Percentiles rank a stretch among this genome's conserved stretches.
Evolutionary conservation across 2,888 invertebrate genomes (phyloP).

Genomic region (Digitonthophagus gazella): DNA sequence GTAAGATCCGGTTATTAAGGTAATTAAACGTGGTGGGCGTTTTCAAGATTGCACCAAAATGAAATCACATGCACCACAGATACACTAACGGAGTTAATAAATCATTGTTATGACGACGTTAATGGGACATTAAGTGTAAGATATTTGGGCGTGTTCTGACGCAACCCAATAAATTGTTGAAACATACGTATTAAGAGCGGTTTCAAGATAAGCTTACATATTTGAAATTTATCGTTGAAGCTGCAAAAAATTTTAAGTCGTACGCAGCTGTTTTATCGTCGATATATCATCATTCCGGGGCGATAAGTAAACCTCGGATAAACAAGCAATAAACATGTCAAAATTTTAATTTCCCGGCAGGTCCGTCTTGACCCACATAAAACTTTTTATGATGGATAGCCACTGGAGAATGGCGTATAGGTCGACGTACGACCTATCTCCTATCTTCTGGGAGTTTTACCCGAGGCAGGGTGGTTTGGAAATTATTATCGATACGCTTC

Average conservation of each 20-base stretch:
- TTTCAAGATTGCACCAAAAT: background rate
- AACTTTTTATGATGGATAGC: slow-evolving; percentile 14
- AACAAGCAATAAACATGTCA: slow-evolving; percentile 14
- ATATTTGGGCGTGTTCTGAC: background rate
- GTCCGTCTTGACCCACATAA: slow-evolving; percentile 9
- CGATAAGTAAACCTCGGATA: background rate
- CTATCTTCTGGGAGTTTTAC: background rate
- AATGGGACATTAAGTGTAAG: background rate
- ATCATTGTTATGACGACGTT: background rate
- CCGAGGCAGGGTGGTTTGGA: background rate
- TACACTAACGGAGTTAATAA: background rate
- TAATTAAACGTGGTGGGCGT: background rate
- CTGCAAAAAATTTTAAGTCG: background rate
- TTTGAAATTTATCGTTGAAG: background rate
- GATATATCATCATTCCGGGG: background rate
- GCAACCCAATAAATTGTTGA: background rate
- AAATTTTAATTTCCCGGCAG: slow-evolving; percentile 14
- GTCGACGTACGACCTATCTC: background rate
- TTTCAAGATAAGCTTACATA: background rate
- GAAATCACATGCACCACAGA: no score
- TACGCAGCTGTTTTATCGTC: background rate
- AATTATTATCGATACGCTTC: background rate
- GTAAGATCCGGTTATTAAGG: background rate
- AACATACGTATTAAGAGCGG: background rate
- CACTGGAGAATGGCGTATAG: background rate